These are phyloP conservation scores for Rhipidura dahli DNA, from an alignment of 2,113 vertebrate species.

Conservation along the genomic window DNA sequence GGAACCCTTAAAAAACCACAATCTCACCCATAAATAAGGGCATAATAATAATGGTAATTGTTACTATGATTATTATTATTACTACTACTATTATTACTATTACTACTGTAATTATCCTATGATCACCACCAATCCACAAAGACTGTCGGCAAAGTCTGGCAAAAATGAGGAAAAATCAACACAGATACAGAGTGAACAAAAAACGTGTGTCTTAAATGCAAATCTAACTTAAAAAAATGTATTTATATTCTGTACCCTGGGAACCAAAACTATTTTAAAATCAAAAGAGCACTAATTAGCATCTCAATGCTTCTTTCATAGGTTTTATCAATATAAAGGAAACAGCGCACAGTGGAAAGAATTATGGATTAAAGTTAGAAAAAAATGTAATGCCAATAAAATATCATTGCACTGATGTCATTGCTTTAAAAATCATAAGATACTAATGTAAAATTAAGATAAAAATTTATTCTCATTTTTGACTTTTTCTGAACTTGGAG, in stretches of 20 bases:
- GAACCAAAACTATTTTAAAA: not conserved
- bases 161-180: not conserved
- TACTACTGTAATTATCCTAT: not conserved
- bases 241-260: not conserved
- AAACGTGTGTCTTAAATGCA: rapidly evolving
- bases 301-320: not conserved
- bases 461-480: not conserved
- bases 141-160: not conserved
- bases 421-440: not conserved
- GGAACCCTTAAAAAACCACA: not conserved
- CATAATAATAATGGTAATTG: not conserved
- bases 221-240: not conserved
- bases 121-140: not conserved
- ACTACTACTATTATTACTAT: not conserved
- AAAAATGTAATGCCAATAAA: not conserved
- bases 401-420: not conserved
- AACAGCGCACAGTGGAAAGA: not conserved
- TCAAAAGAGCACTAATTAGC: not conserved
- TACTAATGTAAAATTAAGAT: not conserved
- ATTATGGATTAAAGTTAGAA: not conserved
- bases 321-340: not conserved
- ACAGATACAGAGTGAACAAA: not conserved
- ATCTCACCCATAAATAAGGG: not conserved
- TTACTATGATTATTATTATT: not conserved
- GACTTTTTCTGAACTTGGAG: not conserved